Conservation (phyloP, 2,888 invertebrate genomes). For the Megastigmus dorsalis region DNA sequence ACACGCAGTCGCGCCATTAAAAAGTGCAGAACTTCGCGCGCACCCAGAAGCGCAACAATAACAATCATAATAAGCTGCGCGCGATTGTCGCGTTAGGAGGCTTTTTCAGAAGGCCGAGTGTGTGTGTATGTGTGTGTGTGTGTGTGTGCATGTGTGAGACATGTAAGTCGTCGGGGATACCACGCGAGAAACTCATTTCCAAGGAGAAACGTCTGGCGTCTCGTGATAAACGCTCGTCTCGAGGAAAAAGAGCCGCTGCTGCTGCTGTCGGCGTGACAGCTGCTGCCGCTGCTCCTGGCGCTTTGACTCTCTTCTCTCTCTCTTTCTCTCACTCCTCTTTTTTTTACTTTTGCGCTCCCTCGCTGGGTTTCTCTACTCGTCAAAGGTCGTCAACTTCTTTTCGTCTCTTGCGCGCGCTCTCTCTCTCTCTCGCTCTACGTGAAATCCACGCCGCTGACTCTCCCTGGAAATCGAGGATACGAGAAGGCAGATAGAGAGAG, state of each 20-base stretch:
- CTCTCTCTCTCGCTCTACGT: constrained; percentile 18
- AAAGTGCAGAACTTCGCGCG: not conserved
- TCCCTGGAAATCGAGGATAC: constrained; percentile 52
- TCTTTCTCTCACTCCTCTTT: constrained; percentile 3
- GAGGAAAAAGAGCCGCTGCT: not conserved
- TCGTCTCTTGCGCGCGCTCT: not conserved
- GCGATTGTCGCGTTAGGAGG: constrained; percentile 9
- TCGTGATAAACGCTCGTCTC: constrained; percentile 57
- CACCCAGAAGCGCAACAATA: not conserved
- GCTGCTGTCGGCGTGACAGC: not conserved
- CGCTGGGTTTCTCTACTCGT: constrained; percentile 13
- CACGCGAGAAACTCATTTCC: constrained; percentile 58
- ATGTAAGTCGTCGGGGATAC: no score
- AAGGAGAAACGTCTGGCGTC: constrained; percentile 57
- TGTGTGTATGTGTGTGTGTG: not conserved
- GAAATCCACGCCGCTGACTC: constrained; percentile 43
- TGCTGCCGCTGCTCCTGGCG: constrained; percentile 1
- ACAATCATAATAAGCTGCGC: no score
- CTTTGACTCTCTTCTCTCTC: constrained; percentile 31
- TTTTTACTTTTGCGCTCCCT: constrained; percentile 21
- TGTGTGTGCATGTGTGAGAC: not conserved
- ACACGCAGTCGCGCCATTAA: not conserved
- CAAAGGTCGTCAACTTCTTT: constrained; percentile 44
- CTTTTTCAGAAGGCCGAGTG: not conserved
- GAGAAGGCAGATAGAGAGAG: no score